Evolutionary conservation across 2,113 vertebrate genomes (phyloP).

Genomic region (Hypanus sabinus): DNA sequence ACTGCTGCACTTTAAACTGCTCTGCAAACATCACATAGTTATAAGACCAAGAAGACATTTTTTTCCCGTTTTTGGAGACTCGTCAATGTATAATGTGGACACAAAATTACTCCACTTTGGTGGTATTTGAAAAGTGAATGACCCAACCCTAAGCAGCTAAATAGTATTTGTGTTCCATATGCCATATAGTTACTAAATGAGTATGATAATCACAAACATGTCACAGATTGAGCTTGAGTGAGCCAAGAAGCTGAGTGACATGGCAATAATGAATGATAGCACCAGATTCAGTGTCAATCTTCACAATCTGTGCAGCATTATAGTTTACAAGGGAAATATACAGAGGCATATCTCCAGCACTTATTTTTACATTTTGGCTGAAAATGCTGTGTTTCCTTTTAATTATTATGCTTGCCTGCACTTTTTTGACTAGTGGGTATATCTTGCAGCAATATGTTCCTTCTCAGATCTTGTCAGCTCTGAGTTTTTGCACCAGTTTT

Average conservation of each 20-base stretch:
- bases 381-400: constrained; percentile 35
- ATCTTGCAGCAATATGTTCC: constrained; percentile 36
- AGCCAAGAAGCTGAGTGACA: constrained; percentile 83
- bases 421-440: constrained; percentile 35
- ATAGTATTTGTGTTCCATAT: constrained; percentile 84
- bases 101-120: constrained; percentile 32
- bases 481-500: constrained; percentile 22
- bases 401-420: constrained; percentile 37
- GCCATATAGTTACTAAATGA: constrained; percentile 84
- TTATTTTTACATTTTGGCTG: constrained; percentile 38
- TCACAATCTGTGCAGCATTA: constrained; percentile 77
- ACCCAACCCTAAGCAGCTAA: constrained; percentile 53
- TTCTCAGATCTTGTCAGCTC: constrained; percentile 11
- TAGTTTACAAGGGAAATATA: constrained; percentile 39
- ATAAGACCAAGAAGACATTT: neutral
- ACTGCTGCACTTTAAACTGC: neutral
- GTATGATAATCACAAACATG: constrained; percentile 82
- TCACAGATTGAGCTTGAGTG: constrained; percentile 80
- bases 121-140: constrained; percentile 33
- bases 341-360: constrained; percentile 34
- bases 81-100: neutral
- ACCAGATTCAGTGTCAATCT: constrained; percentile 85
- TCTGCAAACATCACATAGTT: neutral
- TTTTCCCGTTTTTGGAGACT: neutral
- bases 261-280: constrained; percentile 82